Conservation (phyloP, 2,113 vertebrate species). For the Acanthochromis polyacanthus region DNA sequence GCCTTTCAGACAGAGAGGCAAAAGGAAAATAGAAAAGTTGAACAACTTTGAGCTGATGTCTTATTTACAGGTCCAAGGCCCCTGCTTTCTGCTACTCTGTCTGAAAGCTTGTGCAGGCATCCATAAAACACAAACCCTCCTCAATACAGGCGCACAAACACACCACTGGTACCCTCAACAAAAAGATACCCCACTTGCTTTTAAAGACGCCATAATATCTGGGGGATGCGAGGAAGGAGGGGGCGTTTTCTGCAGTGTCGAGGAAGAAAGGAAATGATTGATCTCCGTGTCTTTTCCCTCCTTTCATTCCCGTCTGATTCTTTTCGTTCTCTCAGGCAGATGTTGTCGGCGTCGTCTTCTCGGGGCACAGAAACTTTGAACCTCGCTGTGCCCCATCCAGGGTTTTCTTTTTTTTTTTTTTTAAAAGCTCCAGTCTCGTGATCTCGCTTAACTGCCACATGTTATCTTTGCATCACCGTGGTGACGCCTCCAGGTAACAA, state of each 20-base stretch:
- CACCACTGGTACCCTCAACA: conserved; percentile 3
- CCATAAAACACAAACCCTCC: conserved; percentile 1
- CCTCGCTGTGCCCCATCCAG: conserved; percentile 50
- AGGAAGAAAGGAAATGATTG: conserved; percentile 49
- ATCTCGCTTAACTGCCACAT: conserved; percentile 63
- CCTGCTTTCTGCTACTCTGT: not conserved
- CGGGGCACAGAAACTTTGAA: conserved; percentile 80
- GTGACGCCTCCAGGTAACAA: conserved; percentile 82
- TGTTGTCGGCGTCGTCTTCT: conserved; percentile 66
- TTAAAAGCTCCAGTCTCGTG: conserved; percentile 51
- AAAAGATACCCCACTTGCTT: conserved; percentile 38
- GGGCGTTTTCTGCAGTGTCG: conserved; percentile 38
- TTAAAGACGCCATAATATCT: conserved; percentile 44
- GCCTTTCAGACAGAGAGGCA: conserved; percentile 46
- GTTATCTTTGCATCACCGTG: conserved; percentile 66
- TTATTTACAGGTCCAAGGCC: conserved; percentile 65
- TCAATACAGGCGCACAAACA: conserved; percentile 30
- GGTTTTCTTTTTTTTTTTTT: not conserved
- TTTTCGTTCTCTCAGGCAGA: conserved; percentile 61
- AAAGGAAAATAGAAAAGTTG: conserved; percentile 57
- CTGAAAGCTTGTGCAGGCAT: conserved; percentile 15
- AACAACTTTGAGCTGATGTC: conserved; percentile 71
- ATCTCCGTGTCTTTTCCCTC: conserved; percentile 40
- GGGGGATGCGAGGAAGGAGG: conserved; percentile 3
- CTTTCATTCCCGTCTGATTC: conserved; percentile 49